Base-by-base conservation (phyloP, 1,140 invertebrate species). In the Idris sp. region DNA sequence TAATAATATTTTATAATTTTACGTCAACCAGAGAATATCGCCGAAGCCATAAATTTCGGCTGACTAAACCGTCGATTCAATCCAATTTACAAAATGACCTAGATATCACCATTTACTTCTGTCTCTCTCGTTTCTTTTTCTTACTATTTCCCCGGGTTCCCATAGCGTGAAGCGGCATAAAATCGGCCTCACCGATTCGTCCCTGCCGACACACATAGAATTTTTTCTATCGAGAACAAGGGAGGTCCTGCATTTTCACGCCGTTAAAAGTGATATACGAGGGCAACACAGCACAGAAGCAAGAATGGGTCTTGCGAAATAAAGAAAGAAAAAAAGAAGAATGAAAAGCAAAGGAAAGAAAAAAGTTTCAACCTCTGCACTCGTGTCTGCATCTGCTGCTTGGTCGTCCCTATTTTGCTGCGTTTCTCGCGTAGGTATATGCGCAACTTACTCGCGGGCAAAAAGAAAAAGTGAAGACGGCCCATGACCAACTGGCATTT, bases 401-500 rank as follows among this genome's bases (percentile, higher is more conserved):
- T 62, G 35, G 15, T 35, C 25, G 40, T 33, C 26, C 40, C 30
- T 36, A 36, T 0, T 26, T 40, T 25, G 33, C 33, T 15, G 46
- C 30, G 16, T 28, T 10, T 33, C 19, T 1, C 43, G 49, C 16
- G n/a, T n/a, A n/a, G n/a, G n/a, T n/a, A n/a, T n/a, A n/a, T n/a
- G n/a, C n/a, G n/a, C n/a, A n/a, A n/a, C n/a, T n/a, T n/a, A n/a
- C n/a, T 65, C 49, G 61, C 61, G 48, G 49, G 11, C 26, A 40
- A 41, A 36, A 49, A 48, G 53, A 22, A 22, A 41, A 51, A 41
- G 48, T 38, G 36, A 19, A 40, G 31, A 3, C 48, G 62, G 51
- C 41, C 62, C 25, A 35, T 68, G 43, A 68, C 35, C 64, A 68
- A 68, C 64, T 58, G 64, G 64, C 64, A 68, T 68, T 68, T 68